These are phyloP conservation scores for Triplophysa siluroides DNA, from an alignment of 2,113 vertebrate genomes.

Conservation along the genomic window DNA sequence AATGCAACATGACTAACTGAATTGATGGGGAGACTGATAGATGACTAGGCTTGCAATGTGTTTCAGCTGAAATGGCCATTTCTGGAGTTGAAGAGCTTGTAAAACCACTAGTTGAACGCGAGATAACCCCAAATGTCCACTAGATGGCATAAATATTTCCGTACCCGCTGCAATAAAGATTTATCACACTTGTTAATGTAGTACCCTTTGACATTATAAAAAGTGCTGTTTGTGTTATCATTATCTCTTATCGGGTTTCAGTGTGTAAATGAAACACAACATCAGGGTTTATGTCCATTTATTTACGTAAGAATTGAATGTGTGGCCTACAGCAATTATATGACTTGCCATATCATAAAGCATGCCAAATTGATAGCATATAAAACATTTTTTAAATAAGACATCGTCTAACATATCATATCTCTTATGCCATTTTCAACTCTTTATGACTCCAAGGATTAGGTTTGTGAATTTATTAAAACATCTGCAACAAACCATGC, in stretches of 20 bases:
- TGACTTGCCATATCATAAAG: background rate
- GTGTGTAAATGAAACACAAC: background rate
- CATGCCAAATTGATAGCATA: background rate
- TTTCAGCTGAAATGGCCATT: background rate
- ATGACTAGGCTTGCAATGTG: conserved; percentile 10
- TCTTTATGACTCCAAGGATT: background rate
- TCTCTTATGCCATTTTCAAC: background rate
- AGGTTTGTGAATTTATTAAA: background rate
- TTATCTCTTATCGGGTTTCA: background rate
- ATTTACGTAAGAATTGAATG: background rate
- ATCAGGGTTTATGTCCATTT: background rate
- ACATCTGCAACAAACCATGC: background rate
- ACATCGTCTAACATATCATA: background rate
- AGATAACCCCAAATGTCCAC: background rate
- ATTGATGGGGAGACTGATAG: background rate
- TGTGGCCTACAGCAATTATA: background rate
- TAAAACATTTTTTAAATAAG: background rate
- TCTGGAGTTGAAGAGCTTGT: background rate
- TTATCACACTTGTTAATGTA: background rate
- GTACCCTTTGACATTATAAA: background rate
- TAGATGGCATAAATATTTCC: conserved; percentile 8
- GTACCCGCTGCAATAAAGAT: background rate
- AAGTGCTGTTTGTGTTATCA: background rate
- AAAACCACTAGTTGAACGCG: background rate
- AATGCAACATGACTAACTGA: background rate